Conservation (phyloP, 2,797 vertebrate genomes). For the Sitta carolinensis region DNA sequence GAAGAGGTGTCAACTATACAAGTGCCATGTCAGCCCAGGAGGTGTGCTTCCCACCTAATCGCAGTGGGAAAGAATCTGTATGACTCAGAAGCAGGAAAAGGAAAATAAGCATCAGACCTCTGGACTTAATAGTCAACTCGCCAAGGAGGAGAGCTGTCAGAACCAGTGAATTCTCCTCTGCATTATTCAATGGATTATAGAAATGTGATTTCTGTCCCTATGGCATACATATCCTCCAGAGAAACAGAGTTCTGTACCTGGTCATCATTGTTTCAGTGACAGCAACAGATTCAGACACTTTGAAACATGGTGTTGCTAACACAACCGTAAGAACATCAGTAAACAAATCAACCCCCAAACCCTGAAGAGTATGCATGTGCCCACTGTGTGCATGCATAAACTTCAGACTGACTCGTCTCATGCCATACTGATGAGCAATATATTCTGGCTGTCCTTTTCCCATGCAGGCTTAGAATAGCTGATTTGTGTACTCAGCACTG, state of each 20-base stretch:
- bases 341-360: not conserved
- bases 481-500: slow-evolving; percentile 42
- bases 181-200: not conserved
- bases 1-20: not conserved
- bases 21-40: not conserved
- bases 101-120: not conserved
- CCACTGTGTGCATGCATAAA: not conserved
- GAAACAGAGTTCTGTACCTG: not conserved
- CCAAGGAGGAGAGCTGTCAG: not conserved
- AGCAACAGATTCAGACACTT: not conserved
- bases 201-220: not conserved
- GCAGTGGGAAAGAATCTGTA: not conserved
- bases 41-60: not conserved
- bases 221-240: not conserved
- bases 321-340: not conserved
- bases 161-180: not conserved
- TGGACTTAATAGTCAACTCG: not conserved
- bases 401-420: slow-evolving; percentile 6
- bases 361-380: not conserved
- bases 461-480: slow-evolving; percentile 40
- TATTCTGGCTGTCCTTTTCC: slow-evolving; percentile 32
- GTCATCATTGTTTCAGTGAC: not conserved
- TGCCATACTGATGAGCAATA: slow-evolving; percentile 48
- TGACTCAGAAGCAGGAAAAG: not conserved
- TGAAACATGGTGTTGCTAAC: not conserved